phyloP scores from a whole-genome alignment of 1,140 invertebrate genomes.

The Brachionus calyciflorus region DNA sequence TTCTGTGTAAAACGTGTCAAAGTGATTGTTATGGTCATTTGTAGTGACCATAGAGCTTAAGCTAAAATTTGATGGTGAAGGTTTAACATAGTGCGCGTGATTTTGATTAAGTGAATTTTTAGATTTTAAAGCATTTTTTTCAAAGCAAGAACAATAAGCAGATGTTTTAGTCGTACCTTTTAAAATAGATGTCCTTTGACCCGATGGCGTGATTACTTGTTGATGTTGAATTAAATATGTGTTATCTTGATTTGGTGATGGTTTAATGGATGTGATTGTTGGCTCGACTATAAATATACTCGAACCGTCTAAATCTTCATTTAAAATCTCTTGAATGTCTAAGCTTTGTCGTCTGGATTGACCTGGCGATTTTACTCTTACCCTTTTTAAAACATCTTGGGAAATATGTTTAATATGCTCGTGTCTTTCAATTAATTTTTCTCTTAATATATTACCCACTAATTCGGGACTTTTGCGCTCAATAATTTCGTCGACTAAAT shows the following conservation, averaged over 20 bases:
- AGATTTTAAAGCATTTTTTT: slow-evolving; percentile 18
- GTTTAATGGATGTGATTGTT: not conserved
- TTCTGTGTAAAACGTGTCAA: no score
- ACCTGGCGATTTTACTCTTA: slow-evolving; percentile 1
- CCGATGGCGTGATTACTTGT: slow-evolving; percentile 13
- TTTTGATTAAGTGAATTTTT: no score
- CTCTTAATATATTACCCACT: slow-evolving; percentile 16
- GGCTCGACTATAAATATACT: slow-evolving; percentile 20
- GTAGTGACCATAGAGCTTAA: no score
- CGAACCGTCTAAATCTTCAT: slow-evolving; percentile 21
- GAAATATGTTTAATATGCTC: slow-evolving; percentile 25
- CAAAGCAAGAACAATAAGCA: slow-evolving; percentile 23
- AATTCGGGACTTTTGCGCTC: not conserved
- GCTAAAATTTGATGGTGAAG: no score
- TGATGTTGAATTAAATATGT: slow-evolving; percentile 36
- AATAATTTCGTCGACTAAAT: slow-evolving; percentile 26
- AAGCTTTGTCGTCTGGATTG: slow-evolving; percentile 20
- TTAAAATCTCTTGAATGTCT: slow-evolving; percentile 10
- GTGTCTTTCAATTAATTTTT: slow-evolving; percentile 7
- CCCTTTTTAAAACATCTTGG: not conserved
- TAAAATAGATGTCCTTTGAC: not conserved
- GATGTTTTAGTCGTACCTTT: not conserved
- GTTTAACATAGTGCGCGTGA: no score
- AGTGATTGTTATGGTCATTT: no score
- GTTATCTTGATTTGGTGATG: not conserved